Evolutionary conservation across 2,113 vertebrate species (phyloP).

Genomic region (Castor canadensis): DNA sequence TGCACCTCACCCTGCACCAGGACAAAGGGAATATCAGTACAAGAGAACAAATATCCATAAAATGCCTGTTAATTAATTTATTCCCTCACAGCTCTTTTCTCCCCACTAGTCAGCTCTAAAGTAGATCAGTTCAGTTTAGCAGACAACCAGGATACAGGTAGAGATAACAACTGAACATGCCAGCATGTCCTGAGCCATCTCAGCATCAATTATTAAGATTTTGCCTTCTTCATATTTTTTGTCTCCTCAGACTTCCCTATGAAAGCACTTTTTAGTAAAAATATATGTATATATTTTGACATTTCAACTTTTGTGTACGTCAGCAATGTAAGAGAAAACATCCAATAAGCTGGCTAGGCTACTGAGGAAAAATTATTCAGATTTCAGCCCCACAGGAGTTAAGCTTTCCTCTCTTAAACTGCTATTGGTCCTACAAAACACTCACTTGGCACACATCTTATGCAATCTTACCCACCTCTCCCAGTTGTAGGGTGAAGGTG

Average conservation of each 20-base stretch:
- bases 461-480: background rate
- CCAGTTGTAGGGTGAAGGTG: background rate
- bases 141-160: background rate
- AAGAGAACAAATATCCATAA: background rate
- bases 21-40: background rate
- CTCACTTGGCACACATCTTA: background rate
- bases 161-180: background rate
- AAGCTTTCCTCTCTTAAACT: background rate
- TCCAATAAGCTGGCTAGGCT: background rate
- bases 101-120: background rate
- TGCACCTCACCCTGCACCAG: background rate
- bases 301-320: conserved; percentile 6
- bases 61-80: background rate
- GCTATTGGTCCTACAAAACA: background rate
- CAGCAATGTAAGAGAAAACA: background rate
- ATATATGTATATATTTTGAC: background rate
- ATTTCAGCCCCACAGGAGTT: background rate
- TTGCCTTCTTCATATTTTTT: background rate
- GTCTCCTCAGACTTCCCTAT: background rate
- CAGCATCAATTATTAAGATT: background rate
- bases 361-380: background rate
- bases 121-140: background rate
- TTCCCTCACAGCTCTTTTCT: background rate
- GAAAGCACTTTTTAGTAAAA: background rate
- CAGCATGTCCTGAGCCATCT: background rate